Conservation (phyloP, 2,113 vertebrate genomes). For the Eidolon helvum region DNA sequence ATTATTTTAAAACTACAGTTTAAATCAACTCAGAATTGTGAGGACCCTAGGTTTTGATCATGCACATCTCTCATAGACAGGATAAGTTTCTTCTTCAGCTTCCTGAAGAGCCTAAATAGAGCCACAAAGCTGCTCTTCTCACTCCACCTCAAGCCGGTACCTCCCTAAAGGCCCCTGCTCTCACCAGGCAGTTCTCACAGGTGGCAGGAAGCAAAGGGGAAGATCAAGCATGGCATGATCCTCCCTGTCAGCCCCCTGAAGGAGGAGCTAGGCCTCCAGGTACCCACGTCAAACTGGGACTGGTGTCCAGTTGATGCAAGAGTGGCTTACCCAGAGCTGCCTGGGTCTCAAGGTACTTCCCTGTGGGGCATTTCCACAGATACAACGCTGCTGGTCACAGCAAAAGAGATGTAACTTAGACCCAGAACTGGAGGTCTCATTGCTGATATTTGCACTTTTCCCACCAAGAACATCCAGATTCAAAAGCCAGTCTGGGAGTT, state of each 20-base stretch:
- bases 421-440: neutral
- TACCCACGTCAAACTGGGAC: neutral
- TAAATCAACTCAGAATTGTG: too few species aligned
- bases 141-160: too few species aligned
- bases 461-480: neutral
- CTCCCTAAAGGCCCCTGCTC: neutral
- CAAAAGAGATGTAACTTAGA: neutral
- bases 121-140: too few species aligned
- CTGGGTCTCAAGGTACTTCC: neutral
- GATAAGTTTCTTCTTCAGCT: too few species aligned
- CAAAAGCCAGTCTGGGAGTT: neutral
- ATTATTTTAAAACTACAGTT: too few species aligned
- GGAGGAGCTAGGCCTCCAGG: neutral
- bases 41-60: too few species aligned
- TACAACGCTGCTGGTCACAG: neutral
- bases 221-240: too few species aligned
- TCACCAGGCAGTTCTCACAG: neutral
- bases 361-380: neutral
- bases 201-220: fast-evolving
- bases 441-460: neutral
- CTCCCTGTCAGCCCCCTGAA: too few species aligned
- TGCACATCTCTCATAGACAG: neutral
- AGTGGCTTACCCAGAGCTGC: neutral
- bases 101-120: neutral
- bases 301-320: neutral